Conservation (phyloP, 2,797 vertebrate species). For the Apogon talboti region DNA sequence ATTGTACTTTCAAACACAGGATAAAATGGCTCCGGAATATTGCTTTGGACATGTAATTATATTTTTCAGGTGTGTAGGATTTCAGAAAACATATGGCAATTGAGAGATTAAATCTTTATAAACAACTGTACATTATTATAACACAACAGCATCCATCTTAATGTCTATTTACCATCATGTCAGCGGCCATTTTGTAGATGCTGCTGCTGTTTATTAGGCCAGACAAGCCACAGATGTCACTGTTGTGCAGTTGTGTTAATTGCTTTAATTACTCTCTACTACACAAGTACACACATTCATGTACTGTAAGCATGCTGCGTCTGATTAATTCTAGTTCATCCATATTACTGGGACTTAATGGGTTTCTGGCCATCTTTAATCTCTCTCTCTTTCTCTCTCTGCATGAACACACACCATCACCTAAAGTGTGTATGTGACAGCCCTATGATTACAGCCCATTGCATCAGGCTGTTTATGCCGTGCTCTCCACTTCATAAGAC, state of each 20-base stretch:
- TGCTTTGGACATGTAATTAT: too few species aligned
- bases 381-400: conserved; percentile 31
- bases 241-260: conserved; percentile 60
- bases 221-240: conserved; percentile 62
- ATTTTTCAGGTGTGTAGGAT: too few species aligned
- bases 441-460: conserved; percentile 60
- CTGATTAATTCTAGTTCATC: conserved; percentile 54
- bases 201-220: conserved; percentile 25
- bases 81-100: background rate
- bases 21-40: too few species aligned
- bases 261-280: conserved; percentile 61
- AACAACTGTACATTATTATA: background rate
- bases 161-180: conserved; percentile 8
- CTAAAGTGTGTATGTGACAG: conserved; percentile 53
- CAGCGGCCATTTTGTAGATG: conserved; percentile 50
- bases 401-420: conserved; percentile 37
- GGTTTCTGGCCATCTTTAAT: conserved; percentile 50
- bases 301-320: conserved; percentile 31
- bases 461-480: conserved; percentile 67
- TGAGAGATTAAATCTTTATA: background rate
- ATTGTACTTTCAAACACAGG: too few species aligned
- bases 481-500: conserved; percentile 44
- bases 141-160: conserved; percentile 47
- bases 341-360: conserved; percentile 49
- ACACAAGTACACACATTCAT: conserved; percentile 23